Evolutionary conservation across 2,113 vertebrate genomes (phyloP).

Genomic region (Xenopus borealis): DNA sequence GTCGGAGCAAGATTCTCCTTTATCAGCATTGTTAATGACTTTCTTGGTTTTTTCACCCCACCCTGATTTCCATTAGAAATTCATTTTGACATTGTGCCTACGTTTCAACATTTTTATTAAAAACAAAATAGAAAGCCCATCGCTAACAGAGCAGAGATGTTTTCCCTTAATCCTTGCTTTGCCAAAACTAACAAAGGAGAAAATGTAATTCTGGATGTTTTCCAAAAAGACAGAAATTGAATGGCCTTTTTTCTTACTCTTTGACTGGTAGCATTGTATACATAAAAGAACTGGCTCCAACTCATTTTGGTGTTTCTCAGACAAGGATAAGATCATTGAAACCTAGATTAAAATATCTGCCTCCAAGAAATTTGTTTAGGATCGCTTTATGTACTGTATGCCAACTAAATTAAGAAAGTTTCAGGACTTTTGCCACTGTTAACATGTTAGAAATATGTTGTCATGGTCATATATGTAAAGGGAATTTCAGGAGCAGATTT

Average conservation of each 20-base stretch:
- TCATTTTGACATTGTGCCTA: conserved; percentile 74
- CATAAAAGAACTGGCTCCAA: conserved; percentile 63
- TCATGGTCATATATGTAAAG: too few species aligned
- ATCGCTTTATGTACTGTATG: conserved; percentile 76
- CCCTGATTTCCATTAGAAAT: conserved; percentile 77
- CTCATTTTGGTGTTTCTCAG: conserved; percentile 68
- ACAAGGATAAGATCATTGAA: conserved; percentile 69
- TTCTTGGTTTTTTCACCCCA: conserved; percentile 71
- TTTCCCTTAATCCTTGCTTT: conserved; percentile 66
- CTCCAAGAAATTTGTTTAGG: conserved; percentile 71
- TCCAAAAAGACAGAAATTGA: conserved; percentile 74
- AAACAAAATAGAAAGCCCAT: conserved; percentile 80
- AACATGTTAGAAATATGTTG: too few species aligned
- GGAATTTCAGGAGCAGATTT: too few species aligned
- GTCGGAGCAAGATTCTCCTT: conserved; percentile 64
- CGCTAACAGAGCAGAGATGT: conserved; percentile 75
- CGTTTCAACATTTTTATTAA: conserved; percentile 84
- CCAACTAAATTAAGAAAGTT: conserved; percentile 71
- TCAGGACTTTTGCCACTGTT: too few species aligned
- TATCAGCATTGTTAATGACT: conserved; percentile 71
- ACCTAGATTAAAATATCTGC: conserved; percentile 62
- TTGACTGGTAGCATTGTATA: conserved; percentile 79
- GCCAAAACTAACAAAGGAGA: conserved; percentile 80
- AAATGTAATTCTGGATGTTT: conserved; percentile 71
- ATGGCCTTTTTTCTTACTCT: conserved; percentile 69